phyloP scores from a whole-genome alignment of 2,113 vertebrate species.

The Benitochromis conjunctus region DNA sequence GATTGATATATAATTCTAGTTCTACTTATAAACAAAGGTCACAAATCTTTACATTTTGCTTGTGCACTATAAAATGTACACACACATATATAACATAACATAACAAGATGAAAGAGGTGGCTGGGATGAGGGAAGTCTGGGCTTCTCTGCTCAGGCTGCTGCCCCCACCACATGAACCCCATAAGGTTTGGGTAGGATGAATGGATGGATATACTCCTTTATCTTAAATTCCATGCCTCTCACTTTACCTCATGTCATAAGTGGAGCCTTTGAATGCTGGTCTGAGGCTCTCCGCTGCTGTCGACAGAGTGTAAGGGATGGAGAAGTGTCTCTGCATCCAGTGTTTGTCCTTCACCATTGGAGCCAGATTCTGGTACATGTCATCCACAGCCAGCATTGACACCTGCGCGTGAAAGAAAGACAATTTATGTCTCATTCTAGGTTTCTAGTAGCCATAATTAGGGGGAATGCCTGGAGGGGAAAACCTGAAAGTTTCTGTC shows the following conservation, averaged over 20 bases:
- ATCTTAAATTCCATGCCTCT: not conserved
- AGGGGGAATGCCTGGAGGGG: not conserved
- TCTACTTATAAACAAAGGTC: rapidly evolving
- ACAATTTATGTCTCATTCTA: not conserved
- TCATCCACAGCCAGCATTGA: slow-evolving; percentile 87
- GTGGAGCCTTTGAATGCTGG: slow-evolving; percentile 85
- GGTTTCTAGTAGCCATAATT: not conserved
- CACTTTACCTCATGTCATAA: slow-evolving; percentile 77
- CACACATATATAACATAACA: not conserved
- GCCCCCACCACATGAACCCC: not conserved
- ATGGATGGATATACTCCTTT: not conserved
- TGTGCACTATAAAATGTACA: not conserved
- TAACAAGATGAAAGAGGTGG: not conserved
- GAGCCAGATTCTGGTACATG: slow-evolving; percentile 85
- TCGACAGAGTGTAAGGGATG: slow-evolving; percentile 76
- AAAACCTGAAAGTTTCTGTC: slow-evolving; percentile 85
- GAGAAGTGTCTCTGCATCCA: slow-evolving; percentile 77
- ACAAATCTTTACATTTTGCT: not conserved
- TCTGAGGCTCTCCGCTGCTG: slow-evolving; percentile 66
- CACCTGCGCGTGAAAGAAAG: slow-evolving; percentile 63
- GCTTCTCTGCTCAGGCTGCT: not conserved
- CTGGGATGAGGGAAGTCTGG: not conserved
- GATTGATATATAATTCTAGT: not conserved
- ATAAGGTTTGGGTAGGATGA: rapidly evolving
- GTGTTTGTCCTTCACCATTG: slow-evolving; percentile 76